Evolutionary conservation across 2,797 vertebrate genomes (phyloP), one percentile per base, ranked within the genome.

Genomic region (Esox lucius): DNA sequence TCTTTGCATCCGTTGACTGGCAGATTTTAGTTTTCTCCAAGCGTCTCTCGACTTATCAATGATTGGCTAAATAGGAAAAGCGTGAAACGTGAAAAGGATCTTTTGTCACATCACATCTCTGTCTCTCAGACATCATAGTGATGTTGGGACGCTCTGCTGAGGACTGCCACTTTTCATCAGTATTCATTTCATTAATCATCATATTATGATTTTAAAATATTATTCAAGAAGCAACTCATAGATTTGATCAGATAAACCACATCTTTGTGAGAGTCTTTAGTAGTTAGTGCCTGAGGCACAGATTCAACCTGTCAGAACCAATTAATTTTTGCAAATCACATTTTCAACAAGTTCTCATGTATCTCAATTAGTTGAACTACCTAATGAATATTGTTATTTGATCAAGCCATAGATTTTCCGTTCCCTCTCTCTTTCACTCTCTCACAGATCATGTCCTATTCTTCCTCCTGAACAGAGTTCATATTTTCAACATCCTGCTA

Each of bases 71-170:
- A 42, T 16, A 35, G 56, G 66, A 69, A 67, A 75, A 78, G 73
- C 2, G 62, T n/a, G 53, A 24, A 74, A 24, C 76, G 77, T 84
- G 39, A 84, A 83, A 83, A 85, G 79, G n/a, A 75, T 76, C 33
- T 76, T 81, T 84, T 85, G 82, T 84, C 84, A 82, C 71, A 84
- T 78, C 56, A 79, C 75, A 85, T 87, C 74, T 75, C 74, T 75
- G 75, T 75, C 68, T 76, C 77, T 85, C 82, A 85, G 68, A 84
- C 73, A 65, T 76, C 75, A 80, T 33, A 42, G 69, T 74, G 71
- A 80, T 42, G n/a, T 31, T 61, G 31, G 42, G 65, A 53, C 59
- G 75, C 48, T 48, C 24, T 15, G 17, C 24, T 49, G n/a, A 74
- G n/a, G 67, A 33, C 79, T 68, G 72, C 78, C 67, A 28, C 22